Conservation (phyloP, 2,888 invertebrate genomes). For the Seira musarum region DNA sequence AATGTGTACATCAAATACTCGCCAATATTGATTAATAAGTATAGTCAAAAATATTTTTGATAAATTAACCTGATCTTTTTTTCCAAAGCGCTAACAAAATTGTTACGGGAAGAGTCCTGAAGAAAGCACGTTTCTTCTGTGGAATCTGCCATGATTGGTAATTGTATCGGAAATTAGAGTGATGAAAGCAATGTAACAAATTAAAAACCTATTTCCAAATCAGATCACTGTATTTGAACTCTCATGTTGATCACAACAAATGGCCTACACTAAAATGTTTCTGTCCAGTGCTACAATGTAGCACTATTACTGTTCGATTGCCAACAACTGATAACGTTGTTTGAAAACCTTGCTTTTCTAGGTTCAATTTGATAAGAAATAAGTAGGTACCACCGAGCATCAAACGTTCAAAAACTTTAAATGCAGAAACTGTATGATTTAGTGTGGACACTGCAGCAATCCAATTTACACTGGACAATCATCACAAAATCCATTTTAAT, state of each 20-base stretch:
- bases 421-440: too few species aligned
- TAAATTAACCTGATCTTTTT: too few species aligned
- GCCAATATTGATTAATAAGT: too few species aligned
- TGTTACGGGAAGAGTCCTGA: neutral
- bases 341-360: neutral
- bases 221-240: too few species aligned
- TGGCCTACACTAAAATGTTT: neutral
- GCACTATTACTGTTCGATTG: too few species aligned
- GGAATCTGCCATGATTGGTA: neutral
- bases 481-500: neutral
- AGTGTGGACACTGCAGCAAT: too few species aligned
- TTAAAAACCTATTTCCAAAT: neutral
- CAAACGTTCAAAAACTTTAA: neutral
- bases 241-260: neutral
- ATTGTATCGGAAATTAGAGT: neutral
- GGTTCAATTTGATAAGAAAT: constrained; percentile 4
- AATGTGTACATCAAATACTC: too few species aligned
- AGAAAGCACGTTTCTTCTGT: neutral
- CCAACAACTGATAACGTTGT: too few species aligned
- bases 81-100: too few species aligned
- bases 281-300: neutral
- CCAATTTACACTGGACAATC: neutral
- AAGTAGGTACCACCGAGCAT: neutral
- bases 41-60: too few species aligned
- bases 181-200: neutral